Conservation (phyloP, 2,888 invertebrate genomes). For the Lagria hirta region DNA sequence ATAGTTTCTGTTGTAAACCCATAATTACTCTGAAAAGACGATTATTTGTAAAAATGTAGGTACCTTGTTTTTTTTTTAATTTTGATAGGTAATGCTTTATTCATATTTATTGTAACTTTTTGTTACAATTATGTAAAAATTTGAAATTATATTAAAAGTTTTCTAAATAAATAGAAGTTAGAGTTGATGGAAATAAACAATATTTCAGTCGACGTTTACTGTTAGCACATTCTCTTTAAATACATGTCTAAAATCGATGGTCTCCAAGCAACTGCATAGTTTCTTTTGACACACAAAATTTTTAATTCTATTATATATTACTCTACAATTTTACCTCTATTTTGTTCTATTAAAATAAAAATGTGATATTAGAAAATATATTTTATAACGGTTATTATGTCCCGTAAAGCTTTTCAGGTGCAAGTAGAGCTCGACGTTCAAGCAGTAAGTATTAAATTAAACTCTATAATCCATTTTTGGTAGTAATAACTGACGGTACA, state of each 20-base stretch:
- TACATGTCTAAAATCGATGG: slow-evolving; percentile 19
- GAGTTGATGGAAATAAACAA: no score
- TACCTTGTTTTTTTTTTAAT: no score
- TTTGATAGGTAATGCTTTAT: no score
- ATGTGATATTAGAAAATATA: slow-evolving; percentile 20
- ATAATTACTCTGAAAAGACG: no score
- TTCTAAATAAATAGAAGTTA: no score
- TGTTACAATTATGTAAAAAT: no score
- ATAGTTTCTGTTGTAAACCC: no score
- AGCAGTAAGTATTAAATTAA: slow-evolving; percentile 52
- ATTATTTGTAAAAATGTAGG: no score
- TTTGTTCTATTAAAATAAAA: slow-evolving; percentile 3
- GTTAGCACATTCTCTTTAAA: no score
- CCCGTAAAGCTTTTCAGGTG: slow-evolving; percentile 59
- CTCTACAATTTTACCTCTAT: slow-evolving; percentile 9
- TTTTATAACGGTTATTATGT: slow-evolving; percentile 31
- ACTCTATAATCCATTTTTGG: slow-evolving; percentile 1
- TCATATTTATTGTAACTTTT: no score
- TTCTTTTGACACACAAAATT: slow-evolving; percentile 13
- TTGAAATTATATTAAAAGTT: no score
- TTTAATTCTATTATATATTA: slow-evolving; percentile 12
- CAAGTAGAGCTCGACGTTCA: slow-evolving; percentile 62
- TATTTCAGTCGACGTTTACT: no score
- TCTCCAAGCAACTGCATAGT: slow-evolving; percentile 12
- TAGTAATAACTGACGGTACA: slow-evolving; percentile 41